A percentile compares a stretch with the other conserved stretches of the same genome.
Evolutionary conservation across 2,113 vertebrate species (phyloP).

Genomic region (Neopipo cinnamomea): DNA sequence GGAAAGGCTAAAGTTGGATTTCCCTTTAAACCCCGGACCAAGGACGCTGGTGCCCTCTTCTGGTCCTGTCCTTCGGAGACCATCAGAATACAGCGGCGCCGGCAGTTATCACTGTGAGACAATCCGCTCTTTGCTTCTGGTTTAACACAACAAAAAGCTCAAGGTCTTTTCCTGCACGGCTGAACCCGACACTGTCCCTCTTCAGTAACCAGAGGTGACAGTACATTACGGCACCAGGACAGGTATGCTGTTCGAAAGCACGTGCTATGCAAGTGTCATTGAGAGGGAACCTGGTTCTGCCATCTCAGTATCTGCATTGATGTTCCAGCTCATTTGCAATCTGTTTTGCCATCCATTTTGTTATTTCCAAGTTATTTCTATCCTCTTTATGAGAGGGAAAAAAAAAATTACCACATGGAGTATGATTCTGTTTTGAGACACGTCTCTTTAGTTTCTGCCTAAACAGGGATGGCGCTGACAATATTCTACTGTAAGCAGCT

Average conservation of each 20-base stretch:
- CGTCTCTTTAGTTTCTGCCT: not conserved
- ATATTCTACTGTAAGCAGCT: not conserved
- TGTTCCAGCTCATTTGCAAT: not conserved
- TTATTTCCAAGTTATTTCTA: not conserved
- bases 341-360: not conserved
- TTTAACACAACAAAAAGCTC: not conserved
- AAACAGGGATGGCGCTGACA: not conserved
- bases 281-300: not conserved
- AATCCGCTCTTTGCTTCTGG: not conserved
- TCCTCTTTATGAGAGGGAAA: not conserved
- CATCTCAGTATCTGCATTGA: not conserved
- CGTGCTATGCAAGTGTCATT: not conserved
- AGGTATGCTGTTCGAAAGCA: not conserved
- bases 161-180: not conserved
- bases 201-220: not conserved
- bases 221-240: not conserved
- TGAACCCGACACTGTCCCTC: not conserved
- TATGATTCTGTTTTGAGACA: not conserved
- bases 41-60: constrained; percentile 43
- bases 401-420: not conserved
- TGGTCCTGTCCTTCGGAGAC: not conserved
- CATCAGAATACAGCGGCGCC: rapidly evolving
- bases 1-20: not conserved
- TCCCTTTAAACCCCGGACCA: not conserved
- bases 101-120: not conserved